These are phyloP conservation scores for Rattus norvegicus DNA, from an alignment of 2,113 vertebrate genomes.

Conservation along the genomic window DNA sequence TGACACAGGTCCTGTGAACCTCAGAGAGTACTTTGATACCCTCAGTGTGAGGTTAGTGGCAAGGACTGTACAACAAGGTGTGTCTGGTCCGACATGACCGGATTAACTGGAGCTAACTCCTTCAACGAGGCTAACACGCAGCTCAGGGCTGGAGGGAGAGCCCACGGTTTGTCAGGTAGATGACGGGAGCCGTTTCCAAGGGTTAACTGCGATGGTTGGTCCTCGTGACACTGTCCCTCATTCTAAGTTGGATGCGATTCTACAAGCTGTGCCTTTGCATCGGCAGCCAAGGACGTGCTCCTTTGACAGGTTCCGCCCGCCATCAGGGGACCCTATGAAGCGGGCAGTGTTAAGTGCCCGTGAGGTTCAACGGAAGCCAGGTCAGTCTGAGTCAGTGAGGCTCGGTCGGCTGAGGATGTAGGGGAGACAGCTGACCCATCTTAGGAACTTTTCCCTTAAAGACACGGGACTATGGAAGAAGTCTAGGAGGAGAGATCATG, in stretches of 20 bases:
- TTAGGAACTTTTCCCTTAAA: neutral
- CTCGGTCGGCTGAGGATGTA: too few relatives aligned
- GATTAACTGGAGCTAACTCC: neutral
- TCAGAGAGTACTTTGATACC: neutral
- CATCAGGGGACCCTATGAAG: neutral
- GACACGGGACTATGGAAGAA: neutral
- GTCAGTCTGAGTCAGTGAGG: neutral
- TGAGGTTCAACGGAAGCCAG: neutral
- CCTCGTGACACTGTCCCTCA: neutral
- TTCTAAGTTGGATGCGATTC: neutral
- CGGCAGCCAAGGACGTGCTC: neutral
- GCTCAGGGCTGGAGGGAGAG: neutral
- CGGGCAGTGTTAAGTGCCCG: neutral
- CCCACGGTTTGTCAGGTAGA: neutral
- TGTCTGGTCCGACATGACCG: neutral
- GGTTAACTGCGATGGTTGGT: neutral
- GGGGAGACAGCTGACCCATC: neutral
- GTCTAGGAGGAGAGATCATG: neutral
- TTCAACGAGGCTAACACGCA: neutral
- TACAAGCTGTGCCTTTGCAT: neutral
- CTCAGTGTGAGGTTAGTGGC: neutral
- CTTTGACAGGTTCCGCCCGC: neutral
- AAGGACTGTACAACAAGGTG: neutral
- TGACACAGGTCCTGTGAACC: neutral
- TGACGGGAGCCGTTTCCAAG: neutral